These are phyloP conservation scores for Leucoraja erinaceus DNA, from an alignment of 2,113 vertebrate species.

Conservation along the genomic window DNA sequence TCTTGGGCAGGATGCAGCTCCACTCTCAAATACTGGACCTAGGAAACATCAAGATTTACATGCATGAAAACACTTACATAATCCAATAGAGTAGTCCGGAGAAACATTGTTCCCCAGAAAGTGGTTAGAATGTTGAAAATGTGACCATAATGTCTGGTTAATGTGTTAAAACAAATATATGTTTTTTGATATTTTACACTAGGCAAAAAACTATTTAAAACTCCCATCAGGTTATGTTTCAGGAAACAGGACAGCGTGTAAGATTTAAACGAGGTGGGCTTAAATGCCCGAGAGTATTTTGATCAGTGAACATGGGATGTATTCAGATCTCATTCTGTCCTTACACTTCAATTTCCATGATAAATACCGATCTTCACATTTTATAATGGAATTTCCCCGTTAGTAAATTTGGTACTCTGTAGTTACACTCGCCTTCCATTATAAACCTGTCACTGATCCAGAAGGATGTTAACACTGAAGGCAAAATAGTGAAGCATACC, in stretches of 20 bases:
- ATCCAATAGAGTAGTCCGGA: too few species aligned
- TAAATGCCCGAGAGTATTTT: neutral
- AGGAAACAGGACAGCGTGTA: neutral
- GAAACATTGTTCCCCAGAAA: too few species aligned
- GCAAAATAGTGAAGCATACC: neutral
- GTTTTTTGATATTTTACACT: too few species aligned
- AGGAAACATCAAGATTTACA: conserved; percentile 39
- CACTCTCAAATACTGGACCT: conserved; percentile 74
- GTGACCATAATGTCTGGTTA: too few species aligned
- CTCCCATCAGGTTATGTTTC: neutral
- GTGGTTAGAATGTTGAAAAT: too few species aligned
- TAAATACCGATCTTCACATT: neutral
- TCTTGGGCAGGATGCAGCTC: conserved; percentile 65
- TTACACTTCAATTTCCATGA: neutral
- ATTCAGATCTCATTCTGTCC: neutral
- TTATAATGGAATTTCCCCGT: neutral
- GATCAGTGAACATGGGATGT: neutral
- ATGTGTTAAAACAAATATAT: too few species aligned
- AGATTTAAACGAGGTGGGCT: neutral
- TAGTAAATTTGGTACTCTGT: neutral
- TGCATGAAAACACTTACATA: neutral
- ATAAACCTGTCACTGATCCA: neutral
- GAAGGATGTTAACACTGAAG: neutral
- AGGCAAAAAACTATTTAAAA: too few species aligned
- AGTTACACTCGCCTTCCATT: neutral